Base-by-base conservation (phyloP, 2,113 vertebrate genomes). In the Cisticola juncidis region DNA sequence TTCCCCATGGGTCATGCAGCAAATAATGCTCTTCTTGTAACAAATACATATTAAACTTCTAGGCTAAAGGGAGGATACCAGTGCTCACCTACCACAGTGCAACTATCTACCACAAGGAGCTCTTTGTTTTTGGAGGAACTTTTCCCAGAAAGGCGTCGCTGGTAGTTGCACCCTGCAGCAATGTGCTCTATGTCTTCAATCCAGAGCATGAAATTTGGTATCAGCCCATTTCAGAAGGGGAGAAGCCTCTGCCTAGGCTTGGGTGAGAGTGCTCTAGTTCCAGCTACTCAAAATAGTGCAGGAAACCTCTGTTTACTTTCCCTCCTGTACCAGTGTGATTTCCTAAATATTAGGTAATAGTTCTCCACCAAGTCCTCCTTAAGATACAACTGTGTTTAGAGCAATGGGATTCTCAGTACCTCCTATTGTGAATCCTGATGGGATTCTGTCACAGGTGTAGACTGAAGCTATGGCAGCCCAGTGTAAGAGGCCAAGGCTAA, bases 201-300 rank as follows among this genome's bases (percentile, higher is more conserved):
- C 98, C 98, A 20, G 98, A 99, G 81, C 98, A 98, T 97, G 98
- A 98, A 94, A 98, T 99, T 80, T 99, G 99, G 99, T 99, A 99
- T 94, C 98, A 99, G 92, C 99, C 99, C 62, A 99, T 99, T 54
- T 98, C 98, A 72, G 99, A 99, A 92, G 99, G 99, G n/a, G 97
- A 98, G 68, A 98, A 95, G 86, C 99, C 99, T 86, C 94, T 98
- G 66, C 98, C 98, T 86, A 98, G 99, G 68, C 98, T 98, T 95
- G 98, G 98, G 99, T 99, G 66, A 97, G 99, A 47, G 38, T 80
- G 20, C 50, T 91, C 19, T 77, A 90, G 51, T 81, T 95, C 31
- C 28, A 90, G 45, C 25, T 35, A 36, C 83, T 50, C 23, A 51
- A 66, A 86, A 68, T 8, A 77, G 51, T 78, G 58, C 20, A 91